phyloP scores from a whole-genome alignment of 2,113 vertebrate species.

The Indri indri region DNA sequence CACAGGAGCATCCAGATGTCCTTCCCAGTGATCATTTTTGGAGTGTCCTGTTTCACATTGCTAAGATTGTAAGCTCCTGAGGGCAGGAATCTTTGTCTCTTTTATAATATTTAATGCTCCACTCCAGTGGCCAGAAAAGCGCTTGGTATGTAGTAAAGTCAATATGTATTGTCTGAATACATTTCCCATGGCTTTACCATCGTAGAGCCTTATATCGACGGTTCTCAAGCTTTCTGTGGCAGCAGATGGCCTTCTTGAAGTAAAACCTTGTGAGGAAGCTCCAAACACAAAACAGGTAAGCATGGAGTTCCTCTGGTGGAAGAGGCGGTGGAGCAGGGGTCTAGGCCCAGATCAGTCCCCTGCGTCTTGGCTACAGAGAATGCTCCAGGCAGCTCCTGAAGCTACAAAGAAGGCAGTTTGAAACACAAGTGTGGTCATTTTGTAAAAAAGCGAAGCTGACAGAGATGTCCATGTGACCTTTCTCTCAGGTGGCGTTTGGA shows the following conservation, averaged over 20 bases:
- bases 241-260: neutral
- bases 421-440: neutral
- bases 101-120: neutral
- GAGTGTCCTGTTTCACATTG: fast-evolving
- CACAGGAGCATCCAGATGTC: fast-evolving
- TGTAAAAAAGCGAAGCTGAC: neutral
- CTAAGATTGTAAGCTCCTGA: fast-evolving
- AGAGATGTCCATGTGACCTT: neutral
- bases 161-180: fast-evolving
- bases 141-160: fast-evolving
- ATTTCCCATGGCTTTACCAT: fast-evolving
- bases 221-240: too few species aligned
- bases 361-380: fast-evolving
- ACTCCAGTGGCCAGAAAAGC: neutral
- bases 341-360: neutral
- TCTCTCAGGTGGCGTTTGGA: neutral
- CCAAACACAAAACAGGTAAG: neutral
- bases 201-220: fast-evolving
- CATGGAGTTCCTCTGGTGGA: fast-evolving
- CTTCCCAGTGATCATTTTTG: fast-evolving
- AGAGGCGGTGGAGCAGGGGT: neutral
- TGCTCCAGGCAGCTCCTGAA: neutral
- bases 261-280: neutral
- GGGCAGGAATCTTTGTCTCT: neutral
- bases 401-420: neutral